phyloP scores from a whole-genome alignment of 2,797 vertebrate species.

The Cichlasoma orientale region DNA sequence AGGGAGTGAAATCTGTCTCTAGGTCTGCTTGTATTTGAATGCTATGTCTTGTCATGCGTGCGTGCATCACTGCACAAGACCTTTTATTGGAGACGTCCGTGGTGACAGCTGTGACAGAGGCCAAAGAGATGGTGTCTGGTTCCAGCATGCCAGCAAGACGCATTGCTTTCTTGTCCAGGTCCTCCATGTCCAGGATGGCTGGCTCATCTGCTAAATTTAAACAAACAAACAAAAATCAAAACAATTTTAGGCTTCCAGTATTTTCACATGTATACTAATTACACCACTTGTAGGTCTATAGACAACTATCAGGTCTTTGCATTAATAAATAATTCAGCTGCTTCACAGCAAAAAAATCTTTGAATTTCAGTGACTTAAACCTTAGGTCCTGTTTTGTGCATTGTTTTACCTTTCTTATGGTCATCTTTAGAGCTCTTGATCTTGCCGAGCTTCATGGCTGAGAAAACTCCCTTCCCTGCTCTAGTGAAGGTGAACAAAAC shows the following conservation, averaged over 20 bases:
- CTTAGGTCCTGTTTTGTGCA: background rate
- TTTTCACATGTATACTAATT: background rate
- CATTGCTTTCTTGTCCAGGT: conserved; percentile 87
- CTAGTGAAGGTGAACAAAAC: conserved; percentile 69
- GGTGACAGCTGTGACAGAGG: conserved; percentile 94
- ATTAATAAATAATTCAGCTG: background rate
- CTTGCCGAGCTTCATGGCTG: conserved; percentile 97
- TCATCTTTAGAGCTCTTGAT: conserved; percentile 87
- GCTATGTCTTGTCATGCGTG: background rate
- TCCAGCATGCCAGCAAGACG: conserved; percentile 84
- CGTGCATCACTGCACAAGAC: conserved; percentile 66
- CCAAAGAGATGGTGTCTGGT: conserved; percentile 91
- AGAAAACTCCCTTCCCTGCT: conserved; percentile 93
- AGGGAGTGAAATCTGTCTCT: background rate
- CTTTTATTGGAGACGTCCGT: conserved; percentile 97
- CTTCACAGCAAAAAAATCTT: background rate
- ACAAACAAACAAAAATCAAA: background rate
- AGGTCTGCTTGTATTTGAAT: background rate
- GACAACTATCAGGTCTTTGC: accelerated
- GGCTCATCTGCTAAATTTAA: conserved; percentile 83
- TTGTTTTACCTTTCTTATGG: conserved; percentile 83
- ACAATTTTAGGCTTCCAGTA: background rate
- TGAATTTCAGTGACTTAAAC: background rate
- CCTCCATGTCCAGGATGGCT: conserved; percentile 90
- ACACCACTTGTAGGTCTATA: background rate